phyloP scores from a whole-genome alignment of 2,888 invertebrate species.

The Melinaea marsaeus region DNA sequence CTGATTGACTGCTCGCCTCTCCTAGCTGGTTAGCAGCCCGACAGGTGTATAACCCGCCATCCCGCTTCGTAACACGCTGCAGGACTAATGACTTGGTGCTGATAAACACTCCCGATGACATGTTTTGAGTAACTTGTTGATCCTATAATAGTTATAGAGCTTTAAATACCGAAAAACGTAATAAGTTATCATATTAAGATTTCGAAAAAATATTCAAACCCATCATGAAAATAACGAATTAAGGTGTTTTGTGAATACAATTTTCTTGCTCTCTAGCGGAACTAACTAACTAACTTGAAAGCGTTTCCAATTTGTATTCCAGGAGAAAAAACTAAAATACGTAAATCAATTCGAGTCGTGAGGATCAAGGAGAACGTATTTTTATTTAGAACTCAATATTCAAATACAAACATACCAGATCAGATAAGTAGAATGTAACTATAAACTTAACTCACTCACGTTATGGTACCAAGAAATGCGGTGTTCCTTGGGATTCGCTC shows the following conservation, averaged over 20 bases:
- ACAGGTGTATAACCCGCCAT: constrained; percentile 90
- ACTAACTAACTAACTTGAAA: constrained; percentile 42
- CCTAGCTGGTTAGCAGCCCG: constrained; percentile 89
- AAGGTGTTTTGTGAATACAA: neutral
- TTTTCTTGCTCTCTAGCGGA: constrained; percentile 13
- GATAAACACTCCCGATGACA: constrained; percentile 90
- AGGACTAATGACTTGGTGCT: constrained; percentile 92
- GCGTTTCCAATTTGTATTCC: too few species aligned
- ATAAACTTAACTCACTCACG: constrained; percentile 79
- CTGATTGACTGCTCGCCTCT: constrained; percentile 86
- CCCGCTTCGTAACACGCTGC: constrained; percentile 86
- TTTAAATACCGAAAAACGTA: too few species aligned
- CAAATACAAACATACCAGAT: too few species aligned
- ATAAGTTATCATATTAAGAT: too few species aligned
- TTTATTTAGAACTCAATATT: too few species aligned
- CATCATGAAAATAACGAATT: neutral
- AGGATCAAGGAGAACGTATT: too few species aligned
- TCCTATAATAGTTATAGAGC: constrained; percentile 71
- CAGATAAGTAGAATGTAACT: constrained; percentile 1
- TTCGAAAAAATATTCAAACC: neutral
- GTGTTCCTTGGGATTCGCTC: constrained; percentile 89
- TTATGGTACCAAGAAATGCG: constrained; percentile 93
- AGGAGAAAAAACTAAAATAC: too few species aligned
- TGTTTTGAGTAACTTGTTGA: constrained; percentile 85
- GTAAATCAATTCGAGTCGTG: too few species aligned